These are phyloP conservation scores for Lamellibrachia columna DNA, from an alignment of 2,888 invertebrate genomes.

Conservation along the genomic window DNA sequence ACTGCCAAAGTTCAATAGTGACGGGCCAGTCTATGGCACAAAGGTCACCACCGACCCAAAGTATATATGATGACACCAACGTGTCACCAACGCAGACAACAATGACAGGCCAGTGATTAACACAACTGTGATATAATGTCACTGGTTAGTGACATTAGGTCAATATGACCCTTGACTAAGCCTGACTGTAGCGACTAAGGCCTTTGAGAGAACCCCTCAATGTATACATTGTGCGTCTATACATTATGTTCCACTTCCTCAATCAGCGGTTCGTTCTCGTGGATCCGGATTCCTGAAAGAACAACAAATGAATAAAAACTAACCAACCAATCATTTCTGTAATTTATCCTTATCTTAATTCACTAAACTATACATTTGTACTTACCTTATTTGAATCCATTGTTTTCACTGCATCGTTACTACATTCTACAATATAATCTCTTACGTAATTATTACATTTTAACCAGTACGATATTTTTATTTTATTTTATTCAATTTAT, in stretches of 20 bases:
- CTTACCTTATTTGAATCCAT: no score
- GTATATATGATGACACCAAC: neutral
- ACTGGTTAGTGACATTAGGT: neutral
- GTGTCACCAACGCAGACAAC: neutral
- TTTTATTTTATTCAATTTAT: no score
- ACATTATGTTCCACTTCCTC: conserved; percentile 33
- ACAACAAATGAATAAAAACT: conserved; percentile 3
- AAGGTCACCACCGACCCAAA: neutral
- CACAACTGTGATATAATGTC: neutral
- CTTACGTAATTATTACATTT: no score
- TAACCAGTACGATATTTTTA: no score
- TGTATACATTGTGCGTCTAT: neutral
- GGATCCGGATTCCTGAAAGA: conserved; percentile 25
- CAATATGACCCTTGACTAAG: neutral
- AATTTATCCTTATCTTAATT: no score
- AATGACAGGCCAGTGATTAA: neutral
- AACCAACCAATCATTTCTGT: neutral
- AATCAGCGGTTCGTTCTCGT: conserved; percentile 38
- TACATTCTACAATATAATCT: no score
- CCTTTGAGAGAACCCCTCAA: neutral
- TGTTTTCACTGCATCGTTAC: no score
- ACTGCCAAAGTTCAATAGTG: neutral
- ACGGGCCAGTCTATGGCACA: neutral
- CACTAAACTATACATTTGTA: no score
- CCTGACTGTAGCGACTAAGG: neutral